Percentiles rank a stretch among this genome's conserved stretches.
Conservation (phyloP, 2,797 vertebrate species). For the Otus scops region DNA sequence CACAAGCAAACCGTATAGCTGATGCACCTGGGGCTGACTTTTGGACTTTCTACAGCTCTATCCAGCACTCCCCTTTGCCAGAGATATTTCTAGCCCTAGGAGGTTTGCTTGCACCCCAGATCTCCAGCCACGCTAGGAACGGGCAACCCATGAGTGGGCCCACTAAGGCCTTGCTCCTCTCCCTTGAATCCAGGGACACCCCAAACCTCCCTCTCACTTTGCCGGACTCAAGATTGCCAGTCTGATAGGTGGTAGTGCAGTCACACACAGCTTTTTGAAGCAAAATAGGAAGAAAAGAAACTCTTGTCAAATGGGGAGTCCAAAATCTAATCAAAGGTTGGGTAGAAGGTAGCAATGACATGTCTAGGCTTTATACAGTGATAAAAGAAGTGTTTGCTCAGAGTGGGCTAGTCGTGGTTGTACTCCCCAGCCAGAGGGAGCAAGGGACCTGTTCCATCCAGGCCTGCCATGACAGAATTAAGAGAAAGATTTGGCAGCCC, state of each 20-base stretch:
- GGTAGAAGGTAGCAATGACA: background rate
- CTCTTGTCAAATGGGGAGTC: background rate
- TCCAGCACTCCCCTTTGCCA: background rate
- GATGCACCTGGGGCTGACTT: too few relatives aligned
- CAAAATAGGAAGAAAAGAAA: background rate
- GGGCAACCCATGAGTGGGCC: background rate
- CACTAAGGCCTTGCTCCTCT: background rate
- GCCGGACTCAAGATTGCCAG: background rate
- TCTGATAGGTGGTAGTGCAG: background rate
- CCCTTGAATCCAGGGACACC: background rate
- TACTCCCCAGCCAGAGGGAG: background rate
- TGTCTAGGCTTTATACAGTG: background rate
- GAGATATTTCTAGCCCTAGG: background rate
- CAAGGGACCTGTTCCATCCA: background rate
- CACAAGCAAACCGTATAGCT: background rate
- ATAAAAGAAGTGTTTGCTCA: background rate
- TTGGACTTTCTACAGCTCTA: background rate
- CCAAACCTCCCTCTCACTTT: background rate
- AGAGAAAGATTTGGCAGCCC: background rate
- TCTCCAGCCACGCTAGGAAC: background rate
- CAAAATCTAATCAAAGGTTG: background rate
- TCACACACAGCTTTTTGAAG: background rate
- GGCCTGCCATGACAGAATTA: background rate
- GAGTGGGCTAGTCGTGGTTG: background rate
- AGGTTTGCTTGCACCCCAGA: background rate